A percentile compares a stretch with the other conserved stretches of the same genome.
Evolutionary conservation across 2,113 vertebrate species (phyloP).

Genomic region (Microtus richardsoni): DNA sequence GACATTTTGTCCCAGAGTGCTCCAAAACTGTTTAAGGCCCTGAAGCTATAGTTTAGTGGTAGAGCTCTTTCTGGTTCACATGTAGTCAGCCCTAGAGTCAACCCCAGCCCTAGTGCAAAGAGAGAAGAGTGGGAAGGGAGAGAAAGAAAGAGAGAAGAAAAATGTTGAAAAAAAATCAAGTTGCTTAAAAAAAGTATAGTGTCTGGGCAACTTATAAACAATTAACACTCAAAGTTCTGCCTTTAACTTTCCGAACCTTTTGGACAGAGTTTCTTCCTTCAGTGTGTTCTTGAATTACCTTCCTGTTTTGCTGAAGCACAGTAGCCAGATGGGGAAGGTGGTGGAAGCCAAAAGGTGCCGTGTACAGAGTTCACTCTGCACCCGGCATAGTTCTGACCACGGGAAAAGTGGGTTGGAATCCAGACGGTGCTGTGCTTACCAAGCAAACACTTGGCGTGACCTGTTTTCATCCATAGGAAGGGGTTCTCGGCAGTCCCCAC

Average conservation of each 20-base stretch:
- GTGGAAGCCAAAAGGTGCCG: not conserved
- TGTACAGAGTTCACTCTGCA: not conserved
- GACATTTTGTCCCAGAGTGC: conserved; percentile 29
- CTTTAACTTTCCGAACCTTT: not conserved
- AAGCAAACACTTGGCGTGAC: not conserved
- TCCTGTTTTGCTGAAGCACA: not conserved
- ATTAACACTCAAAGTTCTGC: not conserved
- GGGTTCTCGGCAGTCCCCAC: not conserved
- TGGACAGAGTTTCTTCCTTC: not conserved
- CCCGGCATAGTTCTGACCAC: not conserved
- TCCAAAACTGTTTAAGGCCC: not conserved
- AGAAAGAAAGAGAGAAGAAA: not conserved
- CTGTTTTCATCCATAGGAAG: not conserved
- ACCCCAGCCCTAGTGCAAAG: not conserved
- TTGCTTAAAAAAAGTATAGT: not conserved
- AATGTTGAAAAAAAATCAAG: not conserved
- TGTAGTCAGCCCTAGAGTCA: not conserved
- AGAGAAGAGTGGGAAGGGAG: no score
- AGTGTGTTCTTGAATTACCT: not conserved
- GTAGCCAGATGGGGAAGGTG: not conserved
- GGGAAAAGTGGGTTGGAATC: not conserved
- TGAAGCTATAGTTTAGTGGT: not conserved
- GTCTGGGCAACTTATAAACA: not conserved
- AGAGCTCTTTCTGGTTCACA: not conserved
- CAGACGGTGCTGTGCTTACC: not conserved